Evolutionary conservation across 2,888 invertebrate genomes (phyloP).

Genomic region (Melinaea marsaeus): DNA sequence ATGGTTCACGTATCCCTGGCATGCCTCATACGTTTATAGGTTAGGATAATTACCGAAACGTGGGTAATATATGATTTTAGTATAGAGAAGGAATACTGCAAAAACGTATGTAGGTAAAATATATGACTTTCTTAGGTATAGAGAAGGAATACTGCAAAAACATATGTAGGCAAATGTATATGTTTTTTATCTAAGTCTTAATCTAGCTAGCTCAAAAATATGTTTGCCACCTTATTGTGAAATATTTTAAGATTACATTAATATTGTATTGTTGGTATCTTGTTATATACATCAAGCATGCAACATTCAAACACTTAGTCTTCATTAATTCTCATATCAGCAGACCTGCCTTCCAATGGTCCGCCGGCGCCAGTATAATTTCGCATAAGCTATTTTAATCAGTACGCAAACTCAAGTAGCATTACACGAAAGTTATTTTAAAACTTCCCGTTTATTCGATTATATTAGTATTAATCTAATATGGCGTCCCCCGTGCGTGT

Average conservation of each 20-base stretch:
- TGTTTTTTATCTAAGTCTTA: too few relatives aligned
- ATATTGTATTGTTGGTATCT: neutral
- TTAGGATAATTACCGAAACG: neutral
- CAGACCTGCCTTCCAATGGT: constrained; percentile 19
- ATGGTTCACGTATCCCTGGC: constrained; percentile 2
- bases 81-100: too few relatives aligned
- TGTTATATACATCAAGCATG: constrained; percentile 5
- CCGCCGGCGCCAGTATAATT: constrained; percentile 34
- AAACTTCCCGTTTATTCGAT: constrained; percentile 21
- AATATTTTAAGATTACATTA: too few relatives aligned
- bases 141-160: too few relatives aligned
- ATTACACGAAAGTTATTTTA: constrained; percentile 26
- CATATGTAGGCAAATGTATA: too few relatives aligned
- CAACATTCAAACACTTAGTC: constrained; percentile 22
- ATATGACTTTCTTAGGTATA: too few relatives aligned
- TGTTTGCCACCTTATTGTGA: too few relatives aligned
- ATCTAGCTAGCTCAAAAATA: too few relatives aligned
- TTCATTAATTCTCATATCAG: constrained; percentile 28
- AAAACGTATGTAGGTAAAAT: too few relatives aligned
- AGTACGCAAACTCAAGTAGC: constrained; percentile 31
- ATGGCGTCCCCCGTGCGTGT: constrained; percentile 27
- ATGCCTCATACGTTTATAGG: neutral
- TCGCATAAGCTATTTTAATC: constrained; percentile 36
- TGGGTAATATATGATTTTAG: too few relatives aligned
- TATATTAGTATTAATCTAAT: constrained; percentile 18